A percentile compares a stretch with the other conserved stretches of the same genome.
Evolutionary conservation across 2,113 vertebrate species (phyloP).

Genomic region (Microcebus tavaratra): DNA sequence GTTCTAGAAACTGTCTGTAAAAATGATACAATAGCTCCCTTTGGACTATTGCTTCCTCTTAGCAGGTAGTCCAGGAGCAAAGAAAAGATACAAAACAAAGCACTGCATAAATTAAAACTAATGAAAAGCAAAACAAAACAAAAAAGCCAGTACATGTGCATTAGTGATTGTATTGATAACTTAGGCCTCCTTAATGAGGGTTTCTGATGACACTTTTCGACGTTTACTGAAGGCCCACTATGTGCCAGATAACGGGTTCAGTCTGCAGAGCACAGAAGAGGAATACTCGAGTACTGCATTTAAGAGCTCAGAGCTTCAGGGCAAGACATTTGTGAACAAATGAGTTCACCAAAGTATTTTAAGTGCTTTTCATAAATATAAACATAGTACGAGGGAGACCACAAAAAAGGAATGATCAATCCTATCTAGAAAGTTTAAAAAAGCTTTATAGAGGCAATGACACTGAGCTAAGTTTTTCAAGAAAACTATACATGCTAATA

Average conservation of each 20-base stretch:
- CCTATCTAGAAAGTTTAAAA: background rate
- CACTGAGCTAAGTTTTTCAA: background rate
- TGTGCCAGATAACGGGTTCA: background rate
- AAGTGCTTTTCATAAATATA: background rate
- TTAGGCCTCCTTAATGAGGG: background rate
- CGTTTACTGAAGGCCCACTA: background rate
- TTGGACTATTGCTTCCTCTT: background rate
- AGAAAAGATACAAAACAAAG: background rate
- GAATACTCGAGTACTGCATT: background rate
- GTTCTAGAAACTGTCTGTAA: background rate
- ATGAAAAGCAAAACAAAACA: background rate
- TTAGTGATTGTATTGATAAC: background rate
- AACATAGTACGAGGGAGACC: background rate
- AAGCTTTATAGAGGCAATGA: background rate
- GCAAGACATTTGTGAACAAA: background rate
- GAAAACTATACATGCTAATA: background rate
- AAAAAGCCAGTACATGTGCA: background rate
- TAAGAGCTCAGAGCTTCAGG: background rate
- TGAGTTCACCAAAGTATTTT: background rate
- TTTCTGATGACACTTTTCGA: background rate
- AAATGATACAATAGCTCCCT: background rate
- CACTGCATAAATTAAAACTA: background rate
- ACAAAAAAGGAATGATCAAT: background rate
- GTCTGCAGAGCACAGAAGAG: background rate
- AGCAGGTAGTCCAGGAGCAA: background rate